These are phyloP conservation scores for Lepus americanus DNA, from an alignment of 2,113 vertebrate genomes.

Conservation along the genomic window DNA sequence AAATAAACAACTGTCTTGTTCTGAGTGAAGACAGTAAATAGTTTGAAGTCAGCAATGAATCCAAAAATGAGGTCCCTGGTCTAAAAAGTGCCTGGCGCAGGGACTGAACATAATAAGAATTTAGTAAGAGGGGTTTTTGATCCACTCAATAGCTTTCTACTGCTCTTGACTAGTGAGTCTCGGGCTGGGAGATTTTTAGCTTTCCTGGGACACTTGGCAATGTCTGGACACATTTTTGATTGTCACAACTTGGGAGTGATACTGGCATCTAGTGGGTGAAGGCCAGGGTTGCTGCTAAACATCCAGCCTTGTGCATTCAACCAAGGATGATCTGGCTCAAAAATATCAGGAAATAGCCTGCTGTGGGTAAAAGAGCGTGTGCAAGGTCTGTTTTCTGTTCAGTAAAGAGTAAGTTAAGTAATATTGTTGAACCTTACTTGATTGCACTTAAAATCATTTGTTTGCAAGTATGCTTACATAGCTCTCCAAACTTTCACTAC, in stretches of 20 bases:
- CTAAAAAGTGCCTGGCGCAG: not conserved
- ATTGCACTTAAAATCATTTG: conserved; percentile 10
- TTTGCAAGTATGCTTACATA: conserved; percentile 13
- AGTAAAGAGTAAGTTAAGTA: not conserved
- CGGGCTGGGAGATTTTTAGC: not conserved
- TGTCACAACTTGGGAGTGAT: not conserved
- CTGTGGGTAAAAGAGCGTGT: not conserved
- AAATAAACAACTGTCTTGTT: not conserved
- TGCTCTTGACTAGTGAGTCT: not conserved
- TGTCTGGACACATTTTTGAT: not conserved
- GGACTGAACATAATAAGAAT: not conserved
- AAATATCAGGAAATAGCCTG: not conserved
- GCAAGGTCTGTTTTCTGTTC: not conserved
- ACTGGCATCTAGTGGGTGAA: not conserved
- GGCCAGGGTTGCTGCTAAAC: not conserved
- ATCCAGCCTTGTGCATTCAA: no score
- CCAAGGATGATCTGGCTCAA: not conserved
- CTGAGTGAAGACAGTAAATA: not conserved
- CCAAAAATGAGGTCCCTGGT: not conserved
- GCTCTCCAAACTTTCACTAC: not conserved
- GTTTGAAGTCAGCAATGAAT: conserved; percentile 16
- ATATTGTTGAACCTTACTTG: conserved; percentile 3
- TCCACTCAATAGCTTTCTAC: not conserved
- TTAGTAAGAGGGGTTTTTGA: not conserved
- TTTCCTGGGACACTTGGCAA: not conserved